phyloP scores from a whole-genome alignment of 2,888 invertebrate genomes.

The Allygus modestus region DNA sequence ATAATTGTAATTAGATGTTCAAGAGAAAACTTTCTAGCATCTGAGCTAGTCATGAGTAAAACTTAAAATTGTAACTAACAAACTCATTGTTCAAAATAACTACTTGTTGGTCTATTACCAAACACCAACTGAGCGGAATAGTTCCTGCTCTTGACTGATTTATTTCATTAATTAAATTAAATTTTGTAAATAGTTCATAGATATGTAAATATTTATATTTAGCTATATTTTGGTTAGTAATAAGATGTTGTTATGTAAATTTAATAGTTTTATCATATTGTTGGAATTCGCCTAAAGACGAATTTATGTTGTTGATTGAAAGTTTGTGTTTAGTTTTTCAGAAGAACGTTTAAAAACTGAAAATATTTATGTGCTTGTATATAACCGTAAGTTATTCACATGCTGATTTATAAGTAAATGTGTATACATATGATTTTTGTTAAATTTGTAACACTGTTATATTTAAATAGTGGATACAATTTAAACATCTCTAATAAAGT shows the following conservation, averaged over 20 bases:
- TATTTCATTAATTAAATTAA: slow-evolving; percentile 30
- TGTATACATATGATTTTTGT: too few species aligned
- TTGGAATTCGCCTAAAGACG: background rate
- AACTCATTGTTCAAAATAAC: background rate
- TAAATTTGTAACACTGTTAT: too few species aligned
- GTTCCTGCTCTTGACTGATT: slow-evolving; percentile 51
- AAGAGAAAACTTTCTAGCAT: slow-evolving; percentile 19
- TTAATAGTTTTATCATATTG: slow-evolving; percentile 30
- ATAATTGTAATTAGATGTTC: slow-evolving; percentile 18
- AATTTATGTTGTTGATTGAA: background rate
- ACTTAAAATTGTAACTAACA: background rate
- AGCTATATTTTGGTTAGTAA: slow-evolving; percentile 5
- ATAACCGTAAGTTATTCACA: too few species aligned
- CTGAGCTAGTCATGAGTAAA: slow-evolving; percentile 48
- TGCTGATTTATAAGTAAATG: too few species aligned
- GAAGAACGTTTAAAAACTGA: too few species aligned
- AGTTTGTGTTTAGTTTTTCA: too few species aligned
- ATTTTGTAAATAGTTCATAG: slow-evolving; percentile 33
- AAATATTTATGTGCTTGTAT: too few species aligned
- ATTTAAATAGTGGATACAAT: too few species aligned
- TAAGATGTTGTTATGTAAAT: slow-evolving; percentile 21
- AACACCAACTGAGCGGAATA: slow-evolving; percentile 33
- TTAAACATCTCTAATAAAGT: too few species aligned
- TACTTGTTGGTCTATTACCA: slow-evolving; percentile 43
- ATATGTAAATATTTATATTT: slow-evolving; percentile 37